Evolutionary conservation across 2,797 vertebrate species (phyloP).

Genomic region (Sylvia borin): DNA sequence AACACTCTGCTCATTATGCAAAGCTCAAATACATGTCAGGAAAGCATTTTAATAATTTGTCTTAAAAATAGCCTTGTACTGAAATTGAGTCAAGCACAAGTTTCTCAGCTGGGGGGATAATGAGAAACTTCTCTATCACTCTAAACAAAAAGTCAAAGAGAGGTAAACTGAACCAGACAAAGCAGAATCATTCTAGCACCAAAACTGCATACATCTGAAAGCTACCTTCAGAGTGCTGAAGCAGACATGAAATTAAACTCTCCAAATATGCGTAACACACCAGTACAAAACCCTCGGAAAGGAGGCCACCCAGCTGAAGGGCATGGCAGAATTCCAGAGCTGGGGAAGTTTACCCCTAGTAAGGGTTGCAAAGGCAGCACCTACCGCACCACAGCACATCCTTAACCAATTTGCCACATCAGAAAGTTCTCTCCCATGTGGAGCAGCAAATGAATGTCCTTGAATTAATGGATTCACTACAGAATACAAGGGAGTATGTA

Average conservation of each 20-base stretch:
- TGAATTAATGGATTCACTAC: not conserved
- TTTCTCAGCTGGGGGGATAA: not conserved
- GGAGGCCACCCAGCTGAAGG: not conserved
- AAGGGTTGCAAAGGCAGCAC: not conserved
- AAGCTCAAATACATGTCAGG: not conserved
- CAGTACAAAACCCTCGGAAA: not conserved
- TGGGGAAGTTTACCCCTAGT: not conserved
- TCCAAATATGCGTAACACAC: fast-evolving
- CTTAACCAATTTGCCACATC: not conserved
- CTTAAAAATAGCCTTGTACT: not conserved
- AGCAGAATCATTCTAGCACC: not conserved
- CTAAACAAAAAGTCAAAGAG: not conserved
- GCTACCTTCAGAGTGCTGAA: not conserved
- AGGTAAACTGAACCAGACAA: not conserved
- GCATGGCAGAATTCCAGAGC: not conserved
- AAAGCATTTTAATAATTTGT: not conserved
- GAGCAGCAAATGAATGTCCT: not conserved
- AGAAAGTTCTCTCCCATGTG: not conserved
- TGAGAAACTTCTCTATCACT: not conserved
- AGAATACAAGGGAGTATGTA: not conserved
- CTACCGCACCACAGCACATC: not conserved
- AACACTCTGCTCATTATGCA: not conserved
- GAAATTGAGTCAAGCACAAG: not conserved
- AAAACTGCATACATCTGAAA: not conserved
- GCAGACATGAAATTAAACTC: not conserved